Base-by-base conservation (phyloP, 1,140 invertebrate species). In the Ericerus pela region DNA sequence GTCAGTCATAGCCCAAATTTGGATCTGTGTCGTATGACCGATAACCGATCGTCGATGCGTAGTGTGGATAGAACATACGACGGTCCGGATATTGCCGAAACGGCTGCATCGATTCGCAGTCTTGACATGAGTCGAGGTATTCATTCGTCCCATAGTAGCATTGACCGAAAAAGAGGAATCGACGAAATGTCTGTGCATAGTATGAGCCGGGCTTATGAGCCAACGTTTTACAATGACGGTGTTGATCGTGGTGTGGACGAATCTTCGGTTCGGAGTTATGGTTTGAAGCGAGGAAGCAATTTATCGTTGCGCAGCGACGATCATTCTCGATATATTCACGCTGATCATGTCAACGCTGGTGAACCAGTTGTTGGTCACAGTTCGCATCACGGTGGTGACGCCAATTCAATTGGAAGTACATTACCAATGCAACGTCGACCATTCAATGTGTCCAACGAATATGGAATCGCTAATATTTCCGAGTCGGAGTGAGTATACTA, bases 401-500 rank as follows among this genome's bases (percentile, higher is more conserved):
- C 12, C n/a, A 54, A 31, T 36, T 14, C 14, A 5, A 18, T 14
- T n/a, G 20, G 5, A 24, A 8, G 24, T 4, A 53, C 28, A n/a
- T 53, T 53, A n/a, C 29, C 31, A 3, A 29, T 41, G 47, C 59
- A n/a, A 54, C 58, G 20, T 57, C 58, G 60, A 56, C 58, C 30
- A 55, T 58, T 41, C 36, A 55, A 22, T 51, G 58, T 30, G 56
- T 63, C 33, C 57, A 56, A 59, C 57, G 8, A 60, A 24, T 47
- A 47, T 24, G 41, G 41, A 3, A 47, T 47, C 16, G 41, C 41
- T 2, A 47, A 71, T 8, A 73, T 74, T 36, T 69, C 71, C 0
- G 73, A 75, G 62, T 73, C 72, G 60, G 73, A 75, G 74, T 75
- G 55, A 74, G 74, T 72, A 60, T 59, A n/a, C 11, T 20, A n/a